These are phyloP conservation scores for Xestia ashworthii DNA, from an alignment of 2,888 invertebrate species.

Conservation along the genomic window DNA sequence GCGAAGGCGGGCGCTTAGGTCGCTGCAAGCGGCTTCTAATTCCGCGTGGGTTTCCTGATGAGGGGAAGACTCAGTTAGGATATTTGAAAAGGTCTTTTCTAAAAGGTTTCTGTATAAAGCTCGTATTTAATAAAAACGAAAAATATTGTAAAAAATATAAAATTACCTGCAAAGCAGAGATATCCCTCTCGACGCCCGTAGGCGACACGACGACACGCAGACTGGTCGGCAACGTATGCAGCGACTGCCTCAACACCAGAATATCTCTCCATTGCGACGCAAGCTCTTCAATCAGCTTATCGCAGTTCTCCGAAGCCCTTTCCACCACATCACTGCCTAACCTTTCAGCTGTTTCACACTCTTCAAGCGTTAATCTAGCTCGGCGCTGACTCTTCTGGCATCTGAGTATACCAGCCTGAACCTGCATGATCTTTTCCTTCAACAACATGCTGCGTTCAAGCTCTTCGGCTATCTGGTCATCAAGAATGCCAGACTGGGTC, in stretches of 20 bases:
- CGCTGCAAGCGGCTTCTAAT: constrained; percentile 93
- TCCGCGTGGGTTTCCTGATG: constrained; percentile 93
- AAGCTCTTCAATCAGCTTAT: constrained; percentile 93
- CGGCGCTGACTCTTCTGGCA: constrained; percentile 93
- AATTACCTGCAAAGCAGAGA: constrained; percentile 90
- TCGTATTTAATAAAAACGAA: neutral
- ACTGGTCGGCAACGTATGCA: constrained; percentile 94
- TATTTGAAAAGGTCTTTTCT: neutral
- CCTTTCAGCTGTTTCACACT: constrained; percentile 93
- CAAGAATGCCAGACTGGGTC: constrained; percentile 93
- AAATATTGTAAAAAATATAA: neutral
- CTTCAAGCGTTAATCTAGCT: constrained; percentile 92
- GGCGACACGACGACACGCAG: constrained; percentile 95
- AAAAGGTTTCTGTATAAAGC: no score
- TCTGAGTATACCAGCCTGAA: constrained; percentile 93
- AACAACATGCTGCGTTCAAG: constrained; percentile 93
- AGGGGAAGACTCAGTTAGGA: neutral
- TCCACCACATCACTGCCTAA: constrained; percentile 95
- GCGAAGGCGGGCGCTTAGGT: constrained; percentile 92
- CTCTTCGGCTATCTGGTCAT: constrained; percentile 94
- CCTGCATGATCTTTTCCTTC: constrained; percentile 93
- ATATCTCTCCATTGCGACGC: constrained; percentile 94
- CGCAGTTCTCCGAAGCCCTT: constrained; percentile 94
- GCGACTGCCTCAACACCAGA: constrained; percentile 93
- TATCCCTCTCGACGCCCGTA: constrained; percentile 94